phyloP scores from a whole-genome alignment of 2,113 vertebrate species.

The Uria aalge region DNA sequence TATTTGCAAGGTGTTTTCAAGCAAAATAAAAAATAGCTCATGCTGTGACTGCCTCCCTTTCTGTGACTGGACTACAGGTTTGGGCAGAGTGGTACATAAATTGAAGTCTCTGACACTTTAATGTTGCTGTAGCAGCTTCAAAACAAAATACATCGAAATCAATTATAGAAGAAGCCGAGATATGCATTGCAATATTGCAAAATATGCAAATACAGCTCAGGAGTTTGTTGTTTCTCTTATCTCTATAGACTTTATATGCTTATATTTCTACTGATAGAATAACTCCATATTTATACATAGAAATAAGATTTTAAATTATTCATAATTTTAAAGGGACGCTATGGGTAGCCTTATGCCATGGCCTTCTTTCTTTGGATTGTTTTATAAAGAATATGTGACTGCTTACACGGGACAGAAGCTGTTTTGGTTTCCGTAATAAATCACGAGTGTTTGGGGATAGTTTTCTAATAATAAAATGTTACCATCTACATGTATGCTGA shows the following conservation, averaged over 20 bases:
- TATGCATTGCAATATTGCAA: background rate
- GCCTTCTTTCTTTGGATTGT: background rate
- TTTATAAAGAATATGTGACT: background rate
- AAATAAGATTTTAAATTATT: background rate
- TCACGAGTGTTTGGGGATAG: background rate
- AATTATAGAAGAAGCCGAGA: background rate
- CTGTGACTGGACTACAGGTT: background rate
- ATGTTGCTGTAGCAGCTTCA: slow-evolving; percentile 24
- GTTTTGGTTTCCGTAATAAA: background rate
- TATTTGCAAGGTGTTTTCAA: slow-evolving; percentile 18
- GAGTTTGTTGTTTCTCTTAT: background rate
- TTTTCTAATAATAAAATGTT: background rate
- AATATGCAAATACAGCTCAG: slow-evolving; percentile 19
- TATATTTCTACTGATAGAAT: background rate
- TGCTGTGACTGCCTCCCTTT: background rate
- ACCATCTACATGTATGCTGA: background rate
- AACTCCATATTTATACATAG: background rate
- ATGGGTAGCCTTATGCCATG: background rate
- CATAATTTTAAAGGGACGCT: background rate
- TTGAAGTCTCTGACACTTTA: slow-evolving; percentile 35
- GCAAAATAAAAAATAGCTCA: slow-evolving; percentile 27
- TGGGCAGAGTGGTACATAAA: slow-evolving; percentile 17
- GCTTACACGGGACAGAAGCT: background rate
- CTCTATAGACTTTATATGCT: background rate
- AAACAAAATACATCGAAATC: slow-evolving; percentile 2